Evolutionary conservation across 2,113 vertebrate species (phyloP).

Genomic region (Panurus biarmicus): DNA sequence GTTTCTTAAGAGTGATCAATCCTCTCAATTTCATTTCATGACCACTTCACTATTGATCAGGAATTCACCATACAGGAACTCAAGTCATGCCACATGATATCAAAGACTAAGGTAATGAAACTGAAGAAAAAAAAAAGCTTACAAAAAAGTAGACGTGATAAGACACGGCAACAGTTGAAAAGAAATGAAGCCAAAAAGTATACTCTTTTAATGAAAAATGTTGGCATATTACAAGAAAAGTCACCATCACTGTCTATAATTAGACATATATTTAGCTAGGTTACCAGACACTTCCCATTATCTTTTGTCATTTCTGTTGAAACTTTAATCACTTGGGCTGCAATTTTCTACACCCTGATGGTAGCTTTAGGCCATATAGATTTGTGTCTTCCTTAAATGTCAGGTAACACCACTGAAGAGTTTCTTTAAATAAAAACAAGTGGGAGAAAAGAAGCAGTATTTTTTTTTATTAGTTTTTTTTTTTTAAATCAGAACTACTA

Average conservation of each 20-base stretch:
- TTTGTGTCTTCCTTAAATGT: neutral
- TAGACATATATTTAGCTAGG: neutral
- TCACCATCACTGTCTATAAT: neutral
- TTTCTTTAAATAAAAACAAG: neutral
- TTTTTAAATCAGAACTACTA: neutral
- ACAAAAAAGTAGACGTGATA: neutral
- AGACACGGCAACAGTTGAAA: neutral
- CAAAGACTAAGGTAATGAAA: neutral
- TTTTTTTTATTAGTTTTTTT: too few species aligned
- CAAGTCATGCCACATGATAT: neutral
- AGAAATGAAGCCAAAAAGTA: neutral
- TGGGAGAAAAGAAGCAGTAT: neutral
- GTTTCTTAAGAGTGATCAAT: neutral
- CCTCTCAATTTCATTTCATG: neutral
- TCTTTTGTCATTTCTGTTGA: constrained; percentile 3
- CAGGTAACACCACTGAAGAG: neutral
- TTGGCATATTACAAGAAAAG: neutral
- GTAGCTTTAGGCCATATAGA: neutral
- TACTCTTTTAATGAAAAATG: neutral
- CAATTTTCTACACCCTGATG: neutral
- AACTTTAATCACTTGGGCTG: neutral
- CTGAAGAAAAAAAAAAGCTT: neutral
- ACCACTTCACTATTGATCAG: neutral
- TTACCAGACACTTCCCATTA: constrained; percentile 4
- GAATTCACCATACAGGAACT: neutral